Evolutionary conservation across 2,797 vertebrate genomes (phyloP), one percentile per base, ranked within the genome.

Genomic region (Pantherophis alleghaniensis): DNA sequence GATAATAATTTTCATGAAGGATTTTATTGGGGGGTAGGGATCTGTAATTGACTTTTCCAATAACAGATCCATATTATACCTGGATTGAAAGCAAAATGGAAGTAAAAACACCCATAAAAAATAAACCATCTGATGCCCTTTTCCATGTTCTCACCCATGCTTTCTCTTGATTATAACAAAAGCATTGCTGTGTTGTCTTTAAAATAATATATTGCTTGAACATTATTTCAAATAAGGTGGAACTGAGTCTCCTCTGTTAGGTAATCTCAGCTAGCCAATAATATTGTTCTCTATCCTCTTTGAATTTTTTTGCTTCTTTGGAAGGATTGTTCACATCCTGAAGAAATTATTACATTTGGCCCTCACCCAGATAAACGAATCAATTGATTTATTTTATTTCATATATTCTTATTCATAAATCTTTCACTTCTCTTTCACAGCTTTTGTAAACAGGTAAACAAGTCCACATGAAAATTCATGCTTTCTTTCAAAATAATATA

Each of bases 71-170:
- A 79, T 22, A 57, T 11, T 12, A 20, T 61, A 32, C 55, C 66
- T 90, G 91, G 66, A 88, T 89, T 74, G 4, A n/a, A 87, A 88
- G 24, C 18, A 91, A 88, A 51, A 90, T 56, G 66, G 91, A 93
- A 20, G 22, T 83, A 91, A 60, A 42, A 93, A 69, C 26, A 28
- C 26, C 10, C 24, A n/a, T 14, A 32, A 69, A 63, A 66, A 92
- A 94, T 56, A 87, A 47, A 22, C 18, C 69, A 22, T 37, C 74
- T 11, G 37, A 42, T 11, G 20, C 37, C 74, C 9, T 42, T 22
- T 83, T 18, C 74, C 74, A 47, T 24, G 20, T n/a, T n/a, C 26
- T 87, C 20, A 18, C 7, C 86, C 53, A 47, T 56, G 53, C 6
- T 87, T 56, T 55, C 28, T 7, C 14, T 10, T 56, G 86, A 32